Evolutionary conservation across 2,888 invertebrate species (phyloP).

Genomic region (Mamestra brassicae): DNA sequence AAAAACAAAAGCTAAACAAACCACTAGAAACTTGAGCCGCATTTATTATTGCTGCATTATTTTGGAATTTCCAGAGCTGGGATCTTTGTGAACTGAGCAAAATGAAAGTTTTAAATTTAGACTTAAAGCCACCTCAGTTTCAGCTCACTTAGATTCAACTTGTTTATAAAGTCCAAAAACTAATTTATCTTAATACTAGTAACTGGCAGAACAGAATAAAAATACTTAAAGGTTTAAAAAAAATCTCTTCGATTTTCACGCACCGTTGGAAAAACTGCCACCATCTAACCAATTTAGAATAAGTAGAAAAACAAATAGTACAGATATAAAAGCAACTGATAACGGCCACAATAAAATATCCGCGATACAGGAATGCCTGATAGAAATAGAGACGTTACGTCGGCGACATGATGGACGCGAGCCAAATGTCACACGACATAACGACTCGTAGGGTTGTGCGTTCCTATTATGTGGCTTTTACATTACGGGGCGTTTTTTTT

Average conservation of each 20-base stretch:
- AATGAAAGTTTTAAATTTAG: too few relatives aligned
- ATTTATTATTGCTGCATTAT: too few relatives aligned
- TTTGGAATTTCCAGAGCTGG: too few relatives aligned
- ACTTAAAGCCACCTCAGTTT: too few relatives aligned
- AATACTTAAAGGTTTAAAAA: too few relatives aligned
- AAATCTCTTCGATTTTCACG: background rate
- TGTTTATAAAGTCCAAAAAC: too few relatives aligned
- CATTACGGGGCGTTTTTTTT: background rate
- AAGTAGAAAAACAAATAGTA: slow-evolving; percentile 50
- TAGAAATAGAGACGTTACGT: slow-evolving; percentile 67
- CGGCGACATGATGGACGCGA: slow-evolving; percentile 54
- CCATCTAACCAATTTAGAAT: slow-evolving; percentile 33
- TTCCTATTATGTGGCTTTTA: background rate
- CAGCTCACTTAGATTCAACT: too few relatives aligned
- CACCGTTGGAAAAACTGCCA: slow-evolving; percentile 7
- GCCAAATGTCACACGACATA: slow-evolving; percentile 68
- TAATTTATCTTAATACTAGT: background rate
- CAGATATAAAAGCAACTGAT: slow-evolving; percentile 48
- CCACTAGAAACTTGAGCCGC: too few relatives aligned
- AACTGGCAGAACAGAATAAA: slow-evolving; percentile 6
- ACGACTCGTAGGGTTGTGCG: slow-evolving; percentile 53
- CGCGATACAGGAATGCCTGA: slow-evolving; percentile 55
- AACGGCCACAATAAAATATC: slow-evolving; percentile 58
- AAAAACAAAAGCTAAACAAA: too few relatives aligned
- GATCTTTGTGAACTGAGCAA: too few relatives aligned